phyloP scores from a whole-genome alignment of 2,113 vertebrate species.

The Probosciger aterrimus region DNA sequence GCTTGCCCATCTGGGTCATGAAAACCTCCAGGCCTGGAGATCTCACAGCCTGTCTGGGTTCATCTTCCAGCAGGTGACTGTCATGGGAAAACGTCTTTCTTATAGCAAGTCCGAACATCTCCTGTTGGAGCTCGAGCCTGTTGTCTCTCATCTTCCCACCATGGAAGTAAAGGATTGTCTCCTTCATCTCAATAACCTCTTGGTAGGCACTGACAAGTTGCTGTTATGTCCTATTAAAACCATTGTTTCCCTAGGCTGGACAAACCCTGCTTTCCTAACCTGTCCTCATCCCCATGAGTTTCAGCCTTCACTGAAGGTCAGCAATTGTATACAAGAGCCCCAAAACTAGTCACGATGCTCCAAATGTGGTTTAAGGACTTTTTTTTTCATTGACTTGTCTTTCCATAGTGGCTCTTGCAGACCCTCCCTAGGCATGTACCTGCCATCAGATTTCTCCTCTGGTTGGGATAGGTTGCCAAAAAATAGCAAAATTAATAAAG shows the following conservation, averaged over 20 bases:
- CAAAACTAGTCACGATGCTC: not conserved
- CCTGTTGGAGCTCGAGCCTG: not conserved
- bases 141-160: not conserved
- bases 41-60: not conserved
- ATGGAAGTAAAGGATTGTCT: not conserved
- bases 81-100: not conserved
- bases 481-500: not conserved
- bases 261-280: not conserved
- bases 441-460: not conserved
- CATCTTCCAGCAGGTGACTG: not conserved
- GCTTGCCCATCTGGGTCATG: not conserved
- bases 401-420: not conserved
- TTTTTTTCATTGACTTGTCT: not conserved
- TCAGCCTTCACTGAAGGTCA: not conserved
- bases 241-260: not conserved
- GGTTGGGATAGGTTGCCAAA: not conserved
- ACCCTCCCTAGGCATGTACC: not conserved
- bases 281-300: not conserved
- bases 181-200: not conserved
- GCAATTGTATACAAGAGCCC: not conserved
- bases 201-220: not conserved
- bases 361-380: not conserved
- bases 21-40: not conserved
- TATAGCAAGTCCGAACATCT: not conserved
- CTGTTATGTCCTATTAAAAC: fast-evolving